Evolutionary conservation across 1,140 invertebrate species (phyloP).

Genomic region (Sycophila sp.): DNA sequence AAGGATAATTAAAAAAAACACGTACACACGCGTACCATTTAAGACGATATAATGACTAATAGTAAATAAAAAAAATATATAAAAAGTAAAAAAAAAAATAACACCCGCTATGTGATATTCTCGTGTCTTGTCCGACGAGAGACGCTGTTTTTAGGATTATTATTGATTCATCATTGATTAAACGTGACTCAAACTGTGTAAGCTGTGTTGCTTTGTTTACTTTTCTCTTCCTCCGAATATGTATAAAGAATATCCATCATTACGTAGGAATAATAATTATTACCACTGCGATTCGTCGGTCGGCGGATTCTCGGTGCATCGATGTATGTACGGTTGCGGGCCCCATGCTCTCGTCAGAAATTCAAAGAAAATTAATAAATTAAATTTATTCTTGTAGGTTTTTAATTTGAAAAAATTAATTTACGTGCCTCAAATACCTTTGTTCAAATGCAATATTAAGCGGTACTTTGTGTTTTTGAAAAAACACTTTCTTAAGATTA

Average conservation of each 20-base stretch:
- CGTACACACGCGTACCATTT: constrained; percentile 27
- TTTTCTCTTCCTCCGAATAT: no score
- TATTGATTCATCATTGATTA: constrained; percentile 35
- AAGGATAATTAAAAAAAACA: constrained; percentile 33
- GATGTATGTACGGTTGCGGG: constrained; percentile 20
- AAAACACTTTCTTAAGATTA: no score
- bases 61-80: constrained; percentile 35
- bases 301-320: constrained; percentile 6
- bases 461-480: no score
- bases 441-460: no score
- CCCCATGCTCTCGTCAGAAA: no score
- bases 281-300: constrained; percentile 27
- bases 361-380: no score
- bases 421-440: no score
- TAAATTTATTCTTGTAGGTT: no score
- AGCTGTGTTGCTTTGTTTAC: no score
- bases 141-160: constrained; percentile 61
- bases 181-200: no score
- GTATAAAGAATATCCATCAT: background rate
- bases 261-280: constrained; percentile 28
- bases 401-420: no score
- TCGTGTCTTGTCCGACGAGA: constrained; percentile 66
- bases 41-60: constrained; percentile 32
- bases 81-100: constrained; percentile 36
- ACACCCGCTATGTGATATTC: constrained; percentile 66